These are phyloP conservation scores for Thamnophis sirtalis DNA, from an alignment of 2,113 vertebrate genomes.

Conservation along the genomic window DNA sequence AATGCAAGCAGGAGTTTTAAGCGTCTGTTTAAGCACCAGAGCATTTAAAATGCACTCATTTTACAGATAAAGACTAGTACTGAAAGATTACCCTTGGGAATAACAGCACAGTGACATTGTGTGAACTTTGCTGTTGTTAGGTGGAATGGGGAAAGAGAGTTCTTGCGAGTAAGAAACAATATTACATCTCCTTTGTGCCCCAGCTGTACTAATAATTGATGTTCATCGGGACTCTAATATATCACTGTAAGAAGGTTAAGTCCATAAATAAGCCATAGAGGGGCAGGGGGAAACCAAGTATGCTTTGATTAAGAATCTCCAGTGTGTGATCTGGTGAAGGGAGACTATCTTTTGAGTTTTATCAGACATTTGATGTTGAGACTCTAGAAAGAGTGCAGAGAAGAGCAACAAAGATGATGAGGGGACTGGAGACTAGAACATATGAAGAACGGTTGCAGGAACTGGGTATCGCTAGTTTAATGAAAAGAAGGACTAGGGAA, in stretches of 20 bases:
- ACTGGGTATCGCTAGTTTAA: too few species aligned
- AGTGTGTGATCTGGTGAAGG: neutral
- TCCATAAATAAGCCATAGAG: conserved; percentile 7
- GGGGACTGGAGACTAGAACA: too few species aligned
- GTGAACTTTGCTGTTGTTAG: neutral
- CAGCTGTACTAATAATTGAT: neutral
- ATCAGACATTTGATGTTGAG: neutral
- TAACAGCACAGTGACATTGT: neutral
- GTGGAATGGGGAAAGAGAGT: neutral
- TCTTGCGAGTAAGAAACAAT: neutral
- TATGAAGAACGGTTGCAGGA: too few species aligned
- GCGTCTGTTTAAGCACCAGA: neutral
- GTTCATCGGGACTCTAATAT: neutral
- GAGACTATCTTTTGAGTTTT: neutral
- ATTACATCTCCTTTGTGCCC: neutral
- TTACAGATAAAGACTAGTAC: neutral
- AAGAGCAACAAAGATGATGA: too few species aligned
- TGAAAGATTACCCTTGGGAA: neutral
- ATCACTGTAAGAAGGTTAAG: neutral
- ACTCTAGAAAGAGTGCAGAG: too few species aligned
- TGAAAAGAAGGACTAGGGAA: too few species aligned
- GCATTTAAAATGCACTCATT: neutral
- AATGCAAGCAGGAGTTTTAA: neutral
- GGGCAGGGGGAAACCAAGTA: neutral
- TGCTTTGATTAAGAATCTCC: neutral